phyloP scores from a whole-genome alignment of 2,113 vertebrate species.

The Dryoscopus gambensis region DNA sequence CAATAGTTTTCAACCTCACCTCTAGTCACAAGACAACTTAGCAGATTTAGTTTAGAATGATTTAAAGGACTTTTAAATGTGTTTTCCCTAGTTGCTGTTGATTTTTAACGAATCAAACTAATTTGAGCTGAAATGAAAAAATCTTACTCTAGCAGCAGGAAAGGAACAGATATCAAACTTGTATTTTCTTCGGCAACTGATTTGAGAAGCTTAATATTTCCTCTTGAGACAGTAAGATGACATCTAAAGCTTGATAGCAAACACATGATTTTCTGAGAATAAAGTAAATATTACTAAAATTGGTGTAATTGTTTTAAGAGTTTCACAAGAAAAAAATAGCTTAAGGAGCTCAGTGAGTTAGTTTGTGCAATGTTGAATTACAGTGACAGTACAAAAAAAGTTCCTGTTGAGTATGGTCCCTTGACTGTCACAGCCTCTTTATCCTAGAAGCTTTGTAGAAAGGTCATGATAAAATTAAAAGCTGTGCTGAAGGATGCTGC shows the following conservation, averaged over 20 bases:
- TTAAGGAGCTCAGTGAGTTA: not conserved
- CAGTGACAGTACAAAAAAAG: not conserved
- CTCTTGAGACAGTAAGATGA: not conserved
- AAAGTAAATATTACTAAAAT: not conserved
- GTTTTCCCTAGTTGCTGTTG: not conserved
- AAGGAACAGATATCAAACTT: not conserved
- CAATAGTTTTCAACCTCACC: not conserved
- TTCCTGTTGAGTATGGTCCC: not conserved
- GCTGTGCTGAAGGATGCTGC: not conserved
- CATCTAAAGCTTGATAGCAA: not conserved
- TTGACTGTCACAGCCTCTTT: not conserved
- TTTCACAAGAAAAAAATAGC: not conserved
- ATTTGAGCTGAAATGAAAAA: not conserved
- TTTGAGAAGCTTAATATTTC: not conserved
- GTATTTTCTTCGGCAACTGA: not conserved
- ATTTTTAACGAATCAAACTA: not conserved
- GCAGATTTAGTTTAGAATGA: not conserved
- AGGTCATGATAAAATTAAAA: not conserved
- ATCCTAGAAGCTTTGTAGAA: not conserved
- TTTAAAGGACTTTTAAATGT: not conserved
- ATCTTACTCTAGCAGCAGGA: not conserved
- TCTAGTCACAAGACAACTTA: not conserved
- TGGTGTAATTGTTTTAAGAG: not conserved
- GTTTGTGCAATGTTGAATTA: not conserved
- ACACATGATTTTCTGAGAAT: not conserved